A percentile compares a stretch with the other conserved stretches of the same genome.
These are phyloP conservation scores for Synaphobranchus kaupii DNA, from an alignment of 2,797 vertebrate genomes.

Conservation along the genomic window DNA sequence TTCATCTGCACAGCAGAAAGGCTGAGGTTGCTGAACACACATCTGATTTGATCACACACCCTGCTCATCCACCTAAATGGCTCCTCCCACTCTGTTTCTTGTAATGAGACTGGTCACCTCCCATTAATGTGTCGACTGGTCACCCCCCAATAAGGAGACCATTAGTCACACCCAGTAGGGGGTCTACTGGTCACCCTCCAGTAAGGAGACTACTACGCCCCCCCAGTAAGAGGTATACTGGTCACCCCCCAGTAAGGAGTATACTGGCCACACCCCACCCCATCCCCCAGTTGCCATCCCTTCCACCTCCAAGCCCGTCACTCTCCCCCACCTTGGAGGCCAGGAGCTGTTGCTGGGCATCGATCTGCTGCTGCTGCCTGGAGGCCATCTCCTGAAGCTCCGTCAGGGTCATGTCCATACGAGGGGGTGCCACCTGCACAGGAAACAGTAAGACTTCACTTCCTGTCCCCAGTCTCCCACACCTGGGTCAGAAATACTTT, in stretches of 20 bases:
- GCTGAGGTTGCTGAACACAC: not conserved
- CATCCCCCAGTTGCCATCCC: not conserved
- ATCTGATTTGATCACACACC: constrained; percentile 20
- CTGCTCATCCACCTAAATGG: not conserved
- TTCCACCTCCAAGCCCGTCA: not conserved
- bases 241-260: constrained; percentile 31
- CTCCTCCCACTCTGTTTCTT: constrained; percentile 40
- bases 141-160: not conserved
- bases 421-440: constrained; percentile 79
- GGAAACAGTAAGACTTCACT: constrained; percentile 20
- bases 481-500: not conserved
- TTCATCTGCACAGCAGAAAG: constrained; percentile 12
- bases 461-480: not conserved
- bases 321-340: constrained; percentile 84
- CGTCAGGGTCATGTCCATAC: constrained; percentile 94
- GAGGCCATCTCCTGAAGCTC: constrained; percentile 98
- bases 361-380: constrained; percentile 96
- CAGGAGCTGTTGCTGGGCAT: constrained; percentile 90
- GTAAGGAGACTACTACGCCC: too few species aligned
- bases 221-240: too few species aligned
- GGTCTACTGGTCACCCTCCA: not conserved
- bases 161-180: not conserved
- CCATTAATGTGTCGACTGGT: too few species aligned
- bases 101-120: not conserved
- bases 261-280: not conserved